Evolutionary conservation across 2,888 invertebrate genomes (phyloP).

Genomic region (Adineta ricciae): DNA sequence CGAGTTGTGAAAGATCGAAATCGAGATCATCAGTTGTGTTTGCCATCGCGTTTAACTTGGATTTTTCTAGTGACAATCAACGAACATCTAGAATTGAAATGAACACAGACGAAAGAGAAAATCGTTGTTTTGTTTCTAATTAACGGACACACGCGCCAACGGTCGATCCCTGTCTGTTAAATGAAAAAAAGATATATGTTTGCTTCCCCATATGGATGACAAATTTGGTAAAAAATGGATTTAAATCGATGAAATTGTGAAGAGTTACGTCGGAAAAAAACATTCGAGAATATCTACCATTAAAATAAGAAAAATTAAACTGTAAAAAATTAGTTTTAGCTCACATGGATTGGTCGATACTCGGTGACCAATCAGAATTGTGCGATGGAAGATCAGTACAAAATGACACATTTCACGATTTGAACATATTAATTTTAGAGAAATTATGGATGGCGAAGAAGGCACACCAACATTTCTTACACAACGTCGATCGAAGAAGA

Average conservation of each 20-base stretch:
- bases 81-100: background rate
- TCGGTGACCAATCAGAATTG: background rate
- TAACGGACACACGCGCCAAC: background rate
- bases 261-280: background rate
- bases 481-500: slow-evolving; percentile 7
- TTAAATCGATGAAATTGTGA: background rate
- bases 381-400: no score
- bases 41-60: background rate
- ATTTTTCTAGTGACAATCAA: background rate
- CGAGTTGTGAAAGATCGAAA: background rate
- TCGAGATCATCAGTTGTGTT: background rate
- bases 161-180: background rate
- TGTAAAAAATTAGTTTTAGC: background rate
- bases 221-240: background rate
- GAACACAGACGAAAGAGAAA: background rate
- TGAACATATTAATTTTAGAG: no score
- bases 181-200: background rate
- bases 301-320: background rate
- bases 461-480: background rate
- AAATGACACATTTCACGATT: no score
- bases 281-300: background rate
- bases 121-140: background rate
- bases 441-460: background rate
- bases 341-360: background rate
- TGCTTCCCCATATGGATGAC: background rate